A percentile compares a stretch with the other conserved stretches of the same genome.
Conservation (phyloP, 2,113 vertebrate genomes). For the Rallus limicola region DNA sequence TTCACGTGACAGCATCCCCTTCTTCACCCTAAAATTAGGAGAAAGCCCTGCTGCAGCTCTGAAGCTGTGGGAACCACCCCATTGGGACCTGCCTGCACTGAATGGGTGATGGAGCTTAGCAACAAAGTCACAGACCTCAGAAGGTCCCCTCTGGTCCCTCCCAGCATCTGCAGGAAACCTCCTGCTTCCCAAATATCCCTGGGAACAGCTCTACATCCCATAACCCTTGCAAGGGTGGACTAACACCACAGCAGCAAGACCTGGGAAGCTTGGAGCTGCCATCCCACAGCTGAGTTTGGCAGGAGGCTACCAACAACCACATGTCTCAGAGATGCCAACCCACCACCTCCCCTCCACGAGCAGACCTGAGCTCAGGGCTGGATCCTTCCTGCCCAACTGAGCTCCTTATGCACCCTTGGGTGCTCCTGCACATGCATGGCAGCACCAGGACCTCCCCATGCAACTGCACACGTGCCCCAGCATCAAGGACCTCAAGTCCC, state of each 20-base stretch:
- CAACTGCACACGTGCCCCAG: too few species aligned
- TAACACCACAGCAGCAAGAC: neutral
- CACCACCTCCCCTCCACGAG: neutral
- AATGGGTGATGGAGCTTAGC: neutral
- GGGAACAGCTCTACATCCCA: neutral
- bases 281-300: neutral
- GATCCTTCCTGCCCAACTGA: too few species aligned
- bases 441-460: too few species aligned
- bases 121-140: neutral
- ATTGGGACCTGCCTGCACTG: rapidly evolving
- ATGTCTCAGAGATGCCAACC: neutral
- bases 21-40: neutral
- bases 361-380: neutral
- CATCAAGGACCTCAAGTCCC: neutral
- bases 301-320: neutral
- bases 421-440: neutral
- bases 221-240: neutral
- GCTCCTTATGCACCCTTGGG: too few species aligned
- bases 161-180: neutral
- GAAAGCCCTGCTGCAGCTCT: neutral
- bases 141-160: neutral
- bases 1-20: rapidly evolving
- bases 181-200: neutral
- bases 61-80: neutral
- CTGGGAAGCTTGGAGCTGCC: neutral